Conservation (phyloP, 1,140 invertebrate genomes). For the Aphis gossypii region DNA sequence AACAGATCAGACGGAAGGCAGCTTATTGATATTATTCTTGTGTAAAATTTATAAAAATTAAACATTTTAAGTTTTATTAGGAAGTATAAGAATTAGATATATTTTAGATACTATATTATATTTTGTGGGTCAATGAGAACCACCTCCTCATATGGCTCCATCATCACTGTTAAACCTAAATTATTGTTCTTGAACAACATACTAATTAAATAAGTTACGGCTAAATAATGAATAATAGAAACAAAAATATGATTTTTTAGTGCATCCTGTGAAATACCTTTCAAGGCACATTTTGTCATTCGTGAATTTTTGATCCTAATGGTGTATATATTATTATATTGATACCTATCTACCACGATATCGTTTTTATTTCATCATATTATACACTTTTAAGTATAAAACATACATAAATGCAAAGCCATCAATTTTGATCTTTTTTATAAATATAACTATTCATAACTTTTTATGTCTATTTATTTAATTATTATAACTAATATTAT, state of each 20-base stretch:
- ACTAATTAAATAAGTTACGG: neutral
- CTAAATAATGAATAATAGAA: neutral
- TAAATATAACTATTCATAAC: too few relatives aligned
- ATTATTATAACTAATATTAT: too few relatives aligned
- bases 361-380: neutral
- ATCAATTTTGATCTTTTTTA: neutral
- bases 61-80: too few relatives aligned
- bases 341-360: neutral
- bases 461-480: neutral
- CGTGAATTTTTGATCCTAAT: neutral
- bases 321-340: too few relatives aligned
- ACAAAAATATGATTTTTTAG: neutral
- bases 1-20: neutral
- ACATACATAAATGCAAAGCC: neutral
- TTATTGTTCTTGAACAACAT: neutral
- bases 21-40: neutral
- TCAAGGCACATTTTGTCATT: neutral
- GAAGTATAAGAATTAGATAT: too few relatives aligned
- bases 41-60: neutral
- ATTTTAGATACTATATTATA: neutral
- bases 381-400: too few relatives aligned
- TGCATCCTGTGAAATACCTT: neutral
- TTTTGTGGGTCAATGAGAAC: neutral
- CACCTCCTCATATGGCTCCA: neutral
- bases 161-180: neutral